Conservation (phyloP, 2,888 invertebrate species). For the Agriopis marginaria region DNA sequence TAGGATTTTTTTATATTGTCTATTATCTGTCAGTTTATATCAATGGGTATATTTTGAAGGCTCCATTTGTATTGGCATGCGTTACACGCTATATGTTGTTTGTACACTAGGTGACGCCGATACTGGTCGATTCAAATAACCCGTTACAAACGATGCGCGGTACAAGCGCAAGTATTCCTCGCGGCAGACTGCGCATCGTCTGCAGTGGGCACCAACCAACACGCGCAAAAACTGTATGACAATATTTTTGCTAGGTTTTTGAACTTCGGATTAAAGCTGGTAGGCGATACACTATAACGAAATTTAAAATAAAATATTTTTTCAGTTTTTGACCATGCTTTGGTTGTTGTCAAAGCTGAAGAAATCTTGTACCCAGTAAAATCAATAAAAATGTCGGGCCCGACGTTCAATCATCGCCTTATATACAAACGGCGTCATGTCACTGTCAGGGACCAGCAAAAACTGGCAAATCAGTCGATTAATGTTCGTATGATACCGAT, state of each 20-base stretch:
- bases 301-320: too few relatives aligned
- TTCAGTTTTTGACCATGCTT: too few relatives aligned
- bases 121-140: not conserved
- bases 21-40: conserved; percentile 50
- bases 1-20: conserved; percentile 50
- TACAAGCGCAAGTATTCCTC: too few relatives aligned
- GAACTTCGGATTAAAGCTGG: too few relatives aligned
- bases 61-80: conserved; percentile 51
- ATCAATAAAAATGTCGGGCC: not conserved
- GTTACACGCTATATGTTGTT: conserved; percentile 62
- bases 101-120: not conserved
- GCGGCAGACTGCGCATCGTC: too few relatives aligned
- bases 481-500: conserved; percentile 31
- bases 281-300: too few relatives aligned
- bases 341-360: too few relatives aligned
- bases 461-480: conserved; percentile 50
- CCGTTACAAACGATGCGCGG: too few relatives aligned
- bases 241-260: too few relatives aligned
- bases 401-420: not conserved
- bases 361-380: too few relatives aligned
- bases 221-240: too few relatives aligned
- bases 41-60: conserved; percentile 63
- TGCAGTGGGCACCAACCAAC: too few relatives aligned
- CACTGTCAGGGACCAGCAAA: conserved; percentile 69
- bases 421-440: conserved; percentile 57